Evolutionary conservation across 2,113 vertebrate species (phyloP).

Genomic region (Callocephalon fimbriatum): DNA sequence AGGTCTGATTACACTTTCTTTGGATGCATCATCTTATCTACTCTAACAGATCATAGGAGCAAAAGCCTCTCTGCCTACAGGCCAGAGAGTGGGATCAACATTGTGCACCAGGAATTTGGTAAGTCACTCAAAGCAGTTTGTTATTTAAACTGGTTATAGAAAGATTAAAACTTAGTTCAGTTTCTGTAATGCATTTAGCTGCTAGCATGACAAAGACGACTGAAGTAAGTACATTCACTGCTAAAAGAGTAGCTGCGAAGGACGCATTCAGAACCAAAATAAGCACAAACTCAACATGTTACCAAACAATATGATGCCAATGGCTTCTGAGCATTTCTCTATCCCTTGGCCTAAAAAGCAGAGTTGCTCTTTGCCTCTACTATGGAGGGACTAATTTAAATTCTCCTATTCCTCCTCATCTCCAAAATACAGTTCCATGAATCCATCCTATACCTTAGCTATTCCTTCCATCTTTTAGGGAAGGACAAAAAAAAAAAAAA

Average conservation of each 20-base stretch:
- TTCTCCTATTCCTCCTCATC: neutral
- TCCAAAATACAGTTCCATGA: neutral
- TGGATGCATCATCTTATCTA: neutral
- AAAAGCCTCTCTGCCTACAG: neutral
- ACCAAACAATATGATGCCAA: neutral
- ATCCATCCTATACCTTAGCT: neutral
- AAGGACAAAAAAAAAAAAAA: too few relatives aligned
- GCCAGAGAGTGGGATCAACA: neutral
- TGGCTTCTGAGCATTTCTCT: neutral
- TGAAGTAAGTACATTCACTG: neutral
- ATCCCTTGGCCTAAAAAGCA: neutral
- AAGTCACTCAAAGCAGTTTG: neutral
- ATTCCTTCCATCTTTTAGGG: neutral
- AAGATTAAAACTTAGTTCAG: neutral
- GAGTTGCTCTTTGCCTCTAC: neutral
- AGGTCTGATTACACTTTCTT: neutral
- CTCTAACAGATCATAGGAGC: neutral
- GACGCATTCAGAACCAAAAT: neutral
- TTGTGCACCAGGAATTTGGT: neutral
- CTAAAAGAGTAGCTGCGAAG: neutral
- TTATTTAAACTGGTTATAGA: neutral
- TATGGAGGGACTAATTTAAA: neutral
- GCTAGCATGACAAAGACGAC: neutral
- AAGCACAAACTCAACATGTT: neutral
- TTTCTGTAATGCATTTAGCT: neutral